Conservation (phyloP, 2,888 invertebrate species). For the Silvanus unidentatus region DNA sequence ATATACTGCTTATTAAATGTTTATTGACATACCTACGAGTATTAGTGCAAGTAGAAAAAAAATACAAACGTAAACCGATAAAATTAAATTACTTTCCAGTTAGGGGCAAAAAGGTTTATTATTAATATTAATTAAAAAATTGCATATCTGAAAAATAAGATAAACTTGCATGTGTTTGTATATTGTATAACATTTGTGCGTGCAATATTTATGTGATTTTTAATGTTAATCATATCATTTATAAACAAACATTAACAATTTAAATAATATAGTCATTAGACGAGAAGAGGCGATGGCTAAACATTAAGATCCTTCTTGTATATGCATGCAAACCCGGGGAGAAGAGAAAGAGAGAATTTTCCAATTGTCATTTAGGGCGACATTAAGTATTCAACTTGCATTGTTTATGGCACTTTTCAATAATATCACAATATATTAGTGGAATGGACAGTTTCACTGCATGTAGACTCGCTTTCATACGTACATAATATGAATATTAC, state of each 20-base stretch:
- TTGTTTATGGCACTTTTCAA: slow-evolving; percentile 18
- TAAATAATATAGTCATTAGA: slow-evolving; percentile 4
- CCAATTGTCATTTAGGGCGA: slow-evolving; percentile 8
- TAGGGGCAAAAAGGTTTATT: too few relatives aligned
- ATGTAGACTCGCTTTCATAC: slow-evolving; percentile 15
- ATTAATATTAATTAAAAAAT: too few relatives aligned
- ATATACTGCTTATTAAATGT: too few relatives aligned
- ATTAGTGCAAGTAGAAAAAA: too few relatives aligned
- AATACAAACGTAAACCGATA: too few relatives aligned
- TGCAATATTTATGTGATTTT: not conserved
- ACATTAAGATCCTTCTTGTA: too few relatives aligned
- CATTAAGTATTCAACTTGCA: slow-evolving; percentile 17
- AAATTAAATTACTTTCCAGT: too few relatives aligned
- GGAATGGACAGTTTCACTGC: slow-evolving; percentile 18
- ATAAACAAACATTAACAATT: not conserved
- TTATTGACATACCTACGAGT: too few relatives aligned
- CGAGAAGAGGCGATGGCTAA: too few relatives aligned
- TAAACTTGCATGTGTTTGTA: not conserved
- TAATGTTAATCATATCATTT: slow-evolving; percentile 2
- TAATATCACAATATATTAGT: slow-evolving; percentile 20
- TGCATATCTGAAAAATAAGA: too few relatives aligned
- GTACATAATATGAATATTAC: not conserved
- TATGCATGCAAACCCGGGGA: too few relatives aligned
- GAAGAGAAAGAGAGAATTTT: not conserved
- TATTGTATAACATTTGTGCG: too few relatives aligned